phyloP scores from a whole-genome alignment of 2,888 invertebrate genomes.

The Thyatira batis region DNA sequence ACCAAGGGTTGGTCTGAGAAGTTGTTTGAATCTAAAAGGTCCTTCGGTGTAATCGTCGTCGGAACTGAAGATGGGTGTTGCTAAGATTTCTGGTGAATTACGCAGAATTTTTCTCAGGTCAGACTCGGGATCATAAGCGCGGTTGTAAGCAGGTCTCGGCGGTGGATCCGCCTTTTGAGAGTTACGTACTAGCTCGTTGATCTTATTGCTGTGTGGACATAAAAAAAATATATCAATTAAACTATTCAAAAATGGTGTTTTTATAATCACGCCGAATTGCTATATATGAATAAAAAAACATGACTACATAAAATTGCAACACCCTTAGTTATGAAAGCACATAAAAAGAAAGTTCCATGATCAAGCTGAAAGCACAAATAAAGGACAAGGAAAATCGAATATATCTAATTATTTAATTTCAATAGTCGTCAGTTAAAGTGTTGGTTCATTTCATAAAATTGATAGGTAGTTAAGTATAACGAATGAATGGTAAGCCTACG shows the following conservation, averaged over 20 bases:
- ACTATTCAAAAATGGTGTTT: neutral
- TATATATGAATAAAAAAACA: no score
- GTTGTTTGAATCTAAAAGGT: constrained; percentile 86
- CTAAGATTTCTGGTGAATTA: constrained; percentile 74
- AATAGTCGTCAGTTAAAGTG: neutral
- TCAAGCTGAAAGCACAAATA: no score
- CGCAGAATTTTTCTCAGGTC: constrained; percentile 75
- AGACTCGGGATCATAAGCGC: constrained; percentile 69
- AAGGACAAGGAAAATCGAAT: no score
- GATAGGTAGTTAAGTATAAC: neutral
- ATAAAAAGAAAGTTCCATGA: no score
- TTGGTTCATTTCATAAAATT: constrained; percentile 4
- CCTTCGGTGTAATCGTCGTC: constrained; percentile 83
- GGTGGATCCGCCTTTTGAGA: constrained; percentile 63
- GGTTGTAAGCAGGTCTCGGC: constrained; percentile 57
- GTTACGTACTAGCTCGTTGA: constrained; percentile 72
- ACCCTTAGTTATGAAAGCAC: no score
- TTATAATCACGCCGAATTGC: neutral
- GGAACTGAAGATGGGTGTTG: constrained; percentile 70
- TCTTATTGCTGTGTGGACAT: constrained; percentile 68
- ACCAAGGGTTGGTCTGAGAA: constrained; percentile 84
- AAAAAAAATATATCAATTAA: neutral
- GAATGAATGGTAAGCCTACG: neutral
- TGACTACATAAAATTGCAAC: no score
- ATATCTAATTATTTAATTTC: no score